Conservation (phyloP, 2,888 invertebrate genomes). For the Pollenia griseotomentosa region DNA sequence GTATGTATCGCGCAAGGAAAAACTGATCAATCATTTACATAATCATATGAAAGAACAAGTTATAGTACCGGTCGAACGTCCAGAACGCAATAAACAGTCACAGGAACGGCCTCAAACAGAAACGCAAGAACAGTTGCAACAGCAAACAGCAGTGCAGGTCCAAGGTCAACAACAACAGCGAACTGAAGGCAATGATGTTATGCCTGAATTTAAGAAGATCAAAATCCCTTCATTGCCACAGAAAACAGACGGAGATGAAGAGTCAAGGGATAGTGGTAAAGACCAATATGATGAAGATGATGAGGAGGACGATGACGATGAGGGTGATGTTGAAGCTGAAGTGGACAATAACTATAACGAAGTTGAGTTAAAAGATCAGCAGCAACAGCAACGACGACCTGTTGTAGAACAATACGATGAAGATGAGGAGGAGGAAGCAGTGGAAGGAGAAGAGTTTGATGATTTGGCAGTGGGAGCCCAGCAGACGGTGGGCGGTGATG, state of each 20-base stretch:
- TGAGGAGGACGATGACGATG: slow-evolving; percentile 62
- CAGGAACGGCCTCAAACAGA: slow-evolving; percentile 19
- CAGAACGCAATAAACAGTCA: slow-evolving; percentile 55
- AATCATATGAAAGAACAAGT: slow-evolving; percentile 82
- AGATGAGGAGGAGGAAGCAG: slow-evolving; percentile 73
- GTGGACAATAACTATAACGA: slow-evolving; percentile 31
- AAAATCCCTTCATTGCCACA: slow-evolving; percentile 69
- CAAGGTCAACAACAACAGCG: slow-evolving; percentile 31
- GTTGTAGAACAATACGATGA: slow-evolving; percentile 70
- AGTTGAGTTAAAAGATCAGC: slow-evolving; percentile 35
- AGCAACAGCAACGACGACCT: slow-evolving; percentile 58
- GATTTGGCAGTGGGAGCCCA: slow-evolving; percentile 75
- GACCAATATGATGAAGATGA: slow-evolving; percentile 73
- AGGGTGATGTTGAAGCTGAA: slow-evolving; percentile 70
- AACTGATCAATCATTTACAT: slow-evolving; percentile 83
- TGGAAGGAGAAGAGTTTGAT: slow-evolving; percentile 75
- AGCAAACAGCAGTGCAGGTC: slow-evolving; percentile 1
- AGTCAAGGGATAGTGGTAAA: slow-evolving; percentile 71
- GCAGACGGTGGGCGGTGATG: slow-evolving; percentile 74
- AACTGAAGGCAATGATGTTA: slow-evolving; percentile 55
- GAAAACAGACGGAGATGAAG: slow-evolving; percentile 51
- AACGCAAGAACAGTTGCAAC: slow-evolving; percentile 36
- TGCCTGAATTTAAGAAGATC: slow-evolving; percentile 73
- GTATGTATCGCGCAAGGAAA: slow-evolving; percentile 83
- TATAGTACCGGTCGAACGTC: slow-evolving; percentile 78